Conservation (phyloP, 2,113 vertebrate genomes). For the Carassius gibelio region DNA sequence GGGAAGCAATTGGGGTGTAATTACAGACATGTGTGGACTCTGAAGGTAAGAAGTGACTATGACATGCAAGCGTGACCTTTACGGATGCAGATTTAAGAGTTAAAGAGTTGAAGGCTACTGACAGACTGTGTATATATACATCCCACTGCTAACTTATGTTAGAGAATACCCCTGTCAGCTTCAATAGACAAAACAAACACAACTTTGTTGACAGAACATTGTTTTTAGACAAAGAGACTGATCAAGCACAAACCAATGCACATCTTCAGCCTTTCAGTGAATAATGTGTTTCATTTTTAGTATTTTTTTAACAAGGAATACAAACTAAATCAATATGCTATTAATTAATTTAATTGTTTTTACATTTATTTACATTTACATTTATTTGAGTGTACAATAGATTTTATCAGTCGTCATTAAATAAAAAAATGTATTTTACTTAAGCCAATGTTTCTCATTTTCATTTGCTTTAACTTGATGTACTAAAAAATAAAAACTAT, state of each 20-base stretch:
- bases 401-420: no score
- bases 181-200: not conserved
- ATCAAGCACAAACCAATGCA: not conserved
- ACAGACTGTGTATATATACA: slow-evolving; percentile 17
- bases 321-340: not conserved
- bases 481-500: not conserved
- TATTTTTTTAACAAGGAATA: not conserved
- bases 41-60: slow-evolving; percentile 46
- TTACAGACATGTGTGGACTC: slow-evolving; percentile 57
- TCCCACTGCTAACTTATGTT: slow-evolving; percentile 1
- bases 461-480: not conserved
- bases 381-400: not conserved
- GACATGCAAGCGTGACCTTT: slow-evolving; percentile 33
- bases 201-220: not conserved
- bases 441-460: not conserved
- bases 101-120: slow-evolving; percentile 4
- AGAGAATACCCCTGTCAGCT: not conserved
- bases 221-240: not conserved
- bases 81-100: slow-evolving; percentile 41
- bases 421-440: not conserved
- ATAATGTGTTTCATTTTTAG: not conserved
- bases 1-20: slow-evolving; percentile 44
- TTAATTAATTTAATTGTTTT: not conserved
- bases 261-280: not conserved
- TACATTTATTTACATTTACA: not conserved